A percentile compares a stretch with the other conserved stretches of the same genome.
Evolutionary conservation across 2,797 vertebrate species (phyloP).

Genomic region (Xenopus petersii): DNA sequence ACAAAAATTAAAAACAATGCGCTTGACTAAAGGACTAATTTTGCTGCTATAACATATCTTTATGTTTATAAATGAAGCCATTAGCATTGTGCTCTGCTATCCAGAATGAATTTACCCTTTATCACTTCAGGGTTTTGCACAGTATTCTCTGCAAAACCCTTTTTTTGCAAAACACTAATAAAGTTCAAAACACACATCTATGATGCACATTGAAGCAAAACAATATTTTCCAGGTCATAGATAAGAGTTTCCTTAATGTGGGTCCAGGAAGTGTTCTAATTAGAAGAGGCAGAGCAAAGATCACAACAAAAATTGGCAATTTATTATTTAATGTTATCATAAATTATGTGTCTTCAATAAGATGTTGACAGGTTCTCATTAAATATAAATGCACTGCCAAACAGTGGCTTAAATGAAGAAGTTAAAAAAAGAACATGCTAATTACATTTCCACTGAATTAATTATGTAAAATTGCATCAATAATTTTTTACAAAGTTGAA

Average conservation of each 20-base stretch:
- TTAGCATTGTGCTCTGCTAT: constrained; percentile 15
- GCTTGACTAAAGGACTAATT: constrained; percentile 3
- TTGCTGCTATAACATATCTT: constrained; percentile 8
- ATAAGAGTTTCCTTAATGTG: constrained; percentile 33
- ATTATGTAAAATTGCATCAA: constrained; percentile 31
- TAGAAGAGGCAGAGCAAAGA: constrained; percentile 39
- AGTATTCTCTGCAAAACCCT: constrained; percentile 10
- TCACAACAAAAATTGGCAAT: constrained; percentile 36
- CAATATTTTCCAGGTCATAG: constrained; percentile 21
- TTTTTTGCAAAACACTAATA: constrained; percentile 33
- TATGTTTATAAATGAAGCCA: constrained; percentile 26
- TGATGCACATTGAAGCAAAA: constrained; percentile 20
- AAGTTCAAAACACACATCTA: constrained; percentile 20
- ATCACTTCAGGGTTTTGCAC: constrained; percentile 15
- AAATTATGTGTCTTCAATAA: constrained; percentile 45
- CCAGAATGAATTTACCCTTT: constrained; percentile 19
- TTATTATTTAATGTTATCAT: constrained; percentile 47
- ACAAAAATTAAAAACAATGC: not conserved
- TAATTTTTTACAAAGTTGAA: constrained; percentile 13
- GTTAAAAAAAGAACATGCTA: constrained; percentile 20
- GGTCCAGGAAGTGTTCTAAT: constrained; percentile 38
- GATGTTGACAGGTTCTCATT: constrained; percentile 37
- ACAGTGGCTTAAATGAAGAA: constrained; percentile 30
- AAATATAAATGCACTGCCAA: constrained; percentile 39
- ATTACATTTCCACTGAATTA: constrained; percentile 34